Conservation (phyloP, 1,140 invertebrate genomes). For the Dinoponera quadriceps region DNA sequence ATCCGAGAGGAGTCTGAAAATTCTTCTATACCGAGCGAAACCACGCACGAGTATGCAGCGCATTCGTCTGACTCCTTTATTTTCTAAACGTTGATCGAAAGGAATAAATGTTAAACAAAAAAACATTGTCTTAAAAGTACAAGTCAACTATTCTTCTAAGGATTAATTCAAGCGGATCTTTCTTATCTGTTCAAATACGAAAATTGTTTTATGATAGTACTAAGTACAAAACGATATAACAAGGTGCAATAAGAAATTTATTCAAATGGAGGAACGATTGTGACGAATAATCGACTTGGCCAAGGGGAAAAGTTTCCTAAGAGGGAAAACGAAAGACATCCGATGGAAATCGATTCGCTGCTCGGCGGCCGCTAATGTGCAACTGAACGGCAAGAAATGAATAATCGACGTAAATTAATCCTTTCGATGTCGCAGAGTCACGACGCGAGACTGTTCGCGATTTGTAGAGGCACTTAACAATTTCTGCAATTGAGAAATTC, state of each 20-base stretch:
- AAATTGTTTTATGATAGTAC: background rate
- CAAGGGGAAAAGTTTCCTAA: background rate
- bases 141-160: too few species aligned
- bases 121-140: too few species aligned
- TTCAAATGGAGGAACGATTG: conserved; percentile 16
- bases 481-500: background rate
- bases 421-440: background rate
- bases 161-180: background rate
- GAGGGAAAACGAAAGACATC: background rate
- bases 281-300: conserved; percentile 12
- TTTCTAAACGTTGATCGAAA: background rate
- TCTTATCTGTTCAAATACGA: background rate
- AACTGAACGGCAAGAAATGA: conserved; percentile 4
- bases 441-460: background rate
- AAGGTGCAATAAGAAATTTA: background rate
- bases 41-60: background rate
- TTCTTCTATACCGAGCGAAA: conserved; percentile 30
- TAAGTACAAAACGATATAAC: background rate
- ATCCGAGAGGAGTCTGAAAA: conserved; percentile 29
- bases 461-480: too few species aligned
- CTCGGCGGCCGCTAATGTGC: background rate
- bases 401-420: conserved; percentile 5
- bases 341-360: conserved; percentile 28
- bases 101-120: too few species aligned
- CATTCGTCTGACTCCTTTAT: background rate